These are phyloP conservation scores for Campylorhamphus procurvoides DNA, from an alignment of 2,113 vertebrate genomes.

Conservation along the genomic window DNA sequence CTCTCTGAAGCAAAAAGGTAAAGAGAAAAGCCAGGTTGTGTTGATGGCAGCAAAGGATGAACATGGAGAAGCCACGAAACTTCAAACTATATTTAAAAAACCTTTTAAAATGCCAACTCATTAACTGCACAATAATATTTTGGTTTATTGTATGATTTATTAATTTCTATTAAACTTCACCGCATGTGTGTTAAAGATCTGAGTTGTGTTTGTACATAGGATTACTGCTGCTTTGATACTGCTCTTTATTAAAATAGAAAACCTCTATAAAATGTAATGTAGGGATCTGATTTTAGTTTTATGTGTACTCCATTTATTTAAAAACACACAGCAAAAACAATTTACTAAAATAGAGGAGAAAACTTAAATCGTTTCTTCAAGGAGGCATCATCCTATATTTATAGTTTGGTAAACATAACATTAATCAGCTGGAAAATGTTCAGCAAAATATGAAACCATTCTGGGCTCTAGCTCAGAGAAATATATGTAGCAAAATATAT, in stretches of 20 bases:
- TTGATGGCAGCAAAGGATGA: neutral
- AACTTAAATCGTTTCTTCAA: conserved; percentile 43
- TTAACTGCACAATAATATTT: neutral
- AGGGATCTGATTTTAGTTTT: neutral
- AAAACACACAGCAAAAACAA: neutral
- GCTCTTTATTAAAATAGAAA: neutral
- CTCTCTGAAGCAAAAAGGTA: neutral
- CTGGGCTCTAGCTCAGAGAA: conserved; percentile 48
- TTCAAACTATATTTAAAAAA: neutral
- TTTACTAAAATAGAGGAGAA: conserved; percentile 10
- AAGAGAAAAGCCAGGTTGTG: neutral
- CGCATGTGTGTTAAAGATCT: neutral
- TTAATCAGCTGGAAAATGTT: conserved; percentile 64
- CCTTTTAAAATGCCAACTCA: neutral
- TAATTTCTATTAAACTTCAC: neutral
- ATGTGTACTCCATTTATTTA: neutral
- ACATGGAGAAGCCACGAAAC: neutral
- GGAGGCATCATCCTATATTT: conserved; percentile 26
- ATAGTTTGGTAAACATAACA: conserved; percentile 50
- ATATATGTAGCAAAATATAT: conserved; percentile 49
- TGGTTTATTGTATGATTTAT: neutral
- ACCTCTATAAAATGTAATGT: neutral
- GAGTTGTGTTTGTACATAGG: neutral
- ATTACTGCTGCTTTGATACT: neutral
- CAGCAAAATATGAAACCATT: conserved; percentile 14